A percentile compares a stretch with the other conserved stretches of the same genome.
Evolutionary conservation across 1,140 invertebrate species (phyloP).

Genomic region (Zophobas atratus): DNA sequence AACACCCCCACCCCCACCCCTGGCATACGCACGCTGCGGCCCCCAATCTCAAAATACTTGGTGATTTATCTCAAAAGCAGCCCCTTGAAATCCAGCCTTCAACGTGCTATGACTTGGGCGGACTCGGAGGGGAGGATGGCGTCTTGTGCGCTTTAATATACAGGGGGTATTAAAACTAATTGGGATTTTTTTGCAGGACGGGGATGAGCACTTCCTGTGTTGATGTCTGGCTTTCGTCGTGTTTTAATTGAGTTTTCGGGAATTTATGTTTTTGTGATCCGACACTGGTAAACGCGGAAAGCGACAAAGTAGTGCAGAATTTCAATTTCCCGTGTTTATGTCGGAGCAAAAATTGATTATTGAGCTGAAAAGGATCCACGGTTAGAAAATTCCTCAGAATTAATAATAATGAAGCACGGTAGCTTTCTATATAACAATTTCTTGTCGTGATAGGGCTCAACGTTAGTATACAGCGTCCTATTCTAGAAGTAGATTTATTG

Average conservation of each 20-base stretch:
- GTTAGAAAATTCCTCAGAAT: too few species aligned
- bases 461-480: too few species aligned
- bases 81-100: constrained; percentile 44
- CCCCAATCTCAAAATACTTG: constrained; percentile 43
- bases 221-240: background rate
- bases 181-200: constrained; percentile 16
- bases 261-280: too few species aligned
- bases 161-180: constrained; percentile 28
- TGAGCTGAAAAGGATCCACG: too few species aligned
- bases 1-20: constrained; percentile 35
- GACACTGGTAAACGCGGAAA: too few species aligned
- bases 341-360: too few species aligned
- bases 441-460: too few species aligned
- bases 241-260: constrained; percentile 1
- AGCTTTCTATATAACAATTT: too few species aligned
- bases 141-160: constrained; percentile 4
- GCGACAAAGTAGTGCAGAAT: too few species aligned
- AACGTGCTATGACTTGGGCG: constrained; percentile 32
- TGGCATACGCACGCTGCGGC: constrained; percentile 36
- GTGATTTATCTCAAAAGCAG: constrained; percentile 45
- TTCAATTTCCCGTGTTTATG: too few species aligned
- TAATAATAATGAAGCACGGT: too few species aligned
- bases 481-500: too few species aligned
- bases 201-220: background rate
- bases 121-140: constrained; percentile 6